These are phyloP conservation scores for Microctonus hyperodae DNA, from an alignment of 2,888 invertebrate species.

Conservation along the genomic window DNA sequence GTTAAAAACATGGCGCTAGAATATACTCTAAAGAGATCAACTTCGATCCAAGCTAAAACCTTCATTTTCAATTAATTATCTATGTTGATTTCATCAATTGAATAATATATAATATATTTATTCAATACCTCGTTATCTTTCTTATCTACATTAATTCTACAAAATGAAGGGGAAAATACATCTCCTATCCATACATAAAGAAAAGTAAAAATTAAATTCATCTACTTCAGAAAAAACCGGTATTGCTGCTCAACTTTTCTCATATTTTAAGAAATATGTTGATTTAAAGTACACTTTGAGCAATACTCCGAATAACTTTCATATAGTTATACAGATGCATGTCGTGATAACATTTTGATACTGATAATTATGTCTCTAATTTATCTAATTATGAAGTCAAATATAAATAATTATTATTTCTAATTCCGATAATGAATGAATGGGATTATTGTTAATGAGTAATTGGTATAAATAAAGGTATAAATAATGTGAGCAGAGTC, in stretches of 20 bases:
- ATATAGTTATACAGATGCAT: neutral
- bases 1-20: slow-evolving; percentile 33
- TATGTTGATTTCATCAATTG: neutral
- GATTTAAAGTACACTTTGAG: too few species aligned
- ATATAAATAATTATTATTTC: neutral
- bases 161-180: neutral
- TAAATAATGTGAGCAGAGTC: neutral
- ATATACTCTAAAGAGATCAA: slow-evolving; percentile 39
- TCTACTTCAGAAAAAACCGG: neutral
- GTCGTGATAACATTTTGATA: neutral
- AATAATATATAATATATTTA: too few species aligned
- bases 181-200: neutral
- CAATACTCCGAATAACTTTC: neutral
- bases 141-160: too few species aligned
- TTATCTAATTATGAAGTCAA: neutral
- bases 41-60: slow-evolving; percentile 37
- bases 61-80: slow-evolving; percentile 12
- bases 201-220: neutral
- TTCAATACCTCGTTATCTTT: too few species aligned
- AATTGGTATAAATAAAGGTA: neutral
- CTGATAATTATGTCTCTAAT: neutral
- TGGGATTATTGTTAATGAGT: neutral
- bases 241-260: neutral
- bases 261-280: neutral
- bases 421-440: neutral